Conservation (phyloP, 2,797 vertebrate genomes). For the Tauraco hartlaubi region DNA sequence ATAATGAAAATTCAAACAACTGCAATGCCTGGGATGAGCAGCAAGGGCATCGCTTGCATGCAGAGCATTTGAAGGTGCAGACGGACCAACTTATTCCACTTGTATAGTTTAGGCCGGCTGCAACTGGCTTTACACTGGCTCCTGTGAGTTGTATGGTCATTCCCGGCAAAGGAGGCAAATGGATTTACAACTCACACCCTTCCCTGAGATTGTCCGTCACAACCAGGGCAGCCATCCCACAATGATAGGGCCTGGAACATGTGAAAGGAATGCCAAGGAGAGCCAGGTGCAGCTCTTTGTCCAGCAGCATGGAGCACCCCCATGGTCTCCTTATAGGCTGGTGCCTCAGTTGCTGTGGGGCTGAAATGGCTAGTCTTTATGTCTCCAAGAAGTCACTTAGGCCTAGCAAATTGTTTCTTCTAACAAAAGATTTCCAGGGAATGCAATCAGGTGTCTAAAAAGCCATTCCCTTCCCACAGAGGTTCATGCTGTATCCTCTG, state of each 20-base stretch:
- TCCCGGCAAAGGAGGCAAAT: neutral
- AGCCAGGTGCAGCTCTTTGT: neutral
- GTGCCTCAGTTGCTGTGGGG: neutral
- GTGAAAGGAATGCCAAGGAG: too few species aligned
- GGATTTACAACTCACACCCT: neutral
- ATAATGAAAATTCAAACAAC: neutral
- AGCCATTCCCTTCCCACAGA: neutral
- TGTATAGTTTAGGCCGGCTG: neutral
- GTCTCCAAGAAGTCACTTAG: neutral
- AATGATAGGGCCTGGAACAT: too few species aligned
- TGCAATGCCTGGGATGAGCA: neutral
- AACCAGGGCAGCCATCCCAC: too few species aligned
- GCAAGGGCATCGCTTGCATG: neutral
- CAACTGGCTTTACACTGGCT: neutral
- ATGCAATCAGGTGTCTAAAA: neutral
- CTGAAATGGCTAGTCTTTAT: neutral
- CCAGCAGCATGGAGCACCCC: neutral
- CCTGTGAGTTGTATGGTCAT: neutral
- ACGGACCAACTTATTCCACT: neutral
- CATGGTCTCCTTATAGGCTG: neutral
- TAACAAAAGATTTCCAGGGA: neutral
- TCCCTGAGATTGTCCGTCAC: too few species aligned
- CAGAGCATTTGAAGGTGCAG: neutral
- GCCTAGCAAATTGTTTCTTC: neutral
- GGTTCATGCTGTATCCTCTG: neutral